Percentiles rank a stretch among this genome's conserved stretches.
phyloP scores from a whole-genome alignment of 2,888 invertebrate genomes.

The Caenorhabditis sp. region DNA sequence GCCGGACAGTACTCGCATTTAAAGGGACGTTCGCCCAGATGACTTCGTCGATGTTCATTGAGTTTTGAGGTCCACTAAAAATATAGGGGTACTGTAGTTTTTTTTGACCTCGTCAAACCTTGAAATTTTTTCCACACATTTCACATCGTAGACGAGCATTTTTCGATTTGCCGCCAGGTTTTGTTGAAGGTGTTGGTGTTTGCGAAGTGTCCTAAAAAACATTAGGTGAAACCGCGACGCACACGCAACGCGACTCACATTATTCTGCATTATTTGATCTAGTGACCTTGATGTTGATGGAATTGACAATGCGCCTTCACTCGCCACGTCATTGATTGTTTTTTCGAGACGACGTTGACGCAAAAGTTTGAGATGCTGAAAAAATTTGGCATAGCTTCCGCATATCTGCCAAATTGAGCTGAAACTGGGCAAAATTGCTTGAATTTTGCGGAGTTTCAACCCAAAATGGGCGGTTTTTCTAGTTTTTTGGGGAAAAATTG shows the following conservation, averaged over 20 bases:
- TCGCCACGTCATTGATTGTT: slow-evolving; percentile 7
- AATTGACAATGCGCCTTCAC: neutral
- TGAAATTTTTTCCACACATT: slow-evolving; percentile 11
- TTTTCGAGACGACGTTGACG: slow-evolving; percentile 6
- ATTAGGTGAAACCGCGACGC: no score
- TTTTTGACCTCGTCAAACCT: slow-evolving; percentile 3
- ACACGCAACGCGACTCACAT: no score
- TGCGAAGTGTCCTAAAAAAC: neutral
- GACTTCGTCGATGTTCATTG: slow-evolving; percentile 24
- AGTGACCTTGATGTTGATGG: neutral
- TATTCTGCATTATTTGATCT: neutral
- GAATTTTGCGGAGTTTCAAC: neutral
- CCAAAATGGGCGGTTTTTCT: no score
- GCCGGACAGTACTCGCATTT: slow-evolving; percentile 17
- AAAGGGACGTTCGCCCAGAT: slow-evolving; percentile 23
- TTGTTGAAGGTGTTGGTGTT: neutral
- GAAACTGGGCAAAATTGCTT: no score
- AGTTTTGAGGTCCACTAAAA: slow-evolving; percentile 19
- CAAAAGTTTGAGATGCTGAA: slow-evolving; percentile 3
- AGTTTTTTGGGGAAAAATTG: no score
- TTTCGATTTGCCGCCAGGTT: neutral
- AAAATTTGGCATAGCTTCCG: neutral
- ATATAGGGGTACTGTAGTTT: no score
- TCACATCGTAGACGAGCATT: neutral
- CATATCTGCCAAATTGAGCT: neutral